Evolutionary conservation across 2,888 invertebrate genomes (phyloP).

Genomic region (Erebia ligea): DNA sequence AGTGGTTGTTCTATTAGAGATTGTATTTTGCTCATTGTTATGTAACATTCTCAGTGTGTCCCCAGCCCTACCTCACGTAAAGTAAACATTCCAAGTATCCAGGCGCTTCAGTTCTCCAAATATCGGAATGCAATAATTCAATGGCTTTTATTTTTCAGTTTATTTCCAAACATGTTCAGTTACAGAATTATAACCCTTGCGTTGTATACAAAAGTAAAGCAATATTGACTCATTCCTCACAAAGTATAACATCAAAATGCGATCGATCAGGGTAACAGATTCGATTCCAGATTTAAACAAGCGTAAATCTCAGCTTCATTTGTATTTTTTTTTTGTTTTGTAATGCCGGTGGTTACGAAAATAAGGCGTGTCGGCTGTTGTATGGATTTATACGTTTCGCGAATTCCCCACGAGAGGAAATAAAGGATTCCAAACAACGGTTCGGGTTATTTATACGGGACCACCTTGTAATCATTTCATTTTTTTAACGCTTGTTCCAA

Average conservation of each 20-base stretch:
- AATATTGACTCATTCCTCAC: constrained; percentile 13
- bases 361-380: constrained; percentile 12
- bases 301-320: constrained; percentile 21
- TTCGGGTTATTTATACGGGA: constrained; percentile 19
- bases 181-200: neutral
- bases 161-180: neutral
- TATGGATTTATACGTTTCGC: constrained; percentile 8
- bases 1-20: too few species aligned
- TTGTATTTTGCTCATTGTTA: neutral
- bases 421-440: constrained; percentile 14
- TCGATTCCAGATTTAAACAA: constrained; percentile 32
- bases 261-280: constrained; percentile 33
- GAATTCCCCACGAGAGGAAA: constrained; percentile 10
- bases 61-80: neutral
- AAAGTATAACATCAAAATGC: constrained; percentile 26
- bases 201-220: neutral
- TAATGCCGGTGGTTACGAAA: constrained; percentile 22
- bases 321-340: constrained; percentile 24
- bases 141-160: constrained; percentile 4
- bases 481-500: neutral
- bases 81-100: neutral
- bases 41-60: neutral
- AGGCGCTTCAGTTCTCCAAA: constrained; percentile 1
- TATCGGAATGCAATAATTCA: constrained; percentile 2
- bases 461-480: constrained; percentile 12